These are phyloP conservation scores for Heliconius erato DNA, from an alignment of 2,888 invertebrate species.

Conservation along the genomic window DNA sequence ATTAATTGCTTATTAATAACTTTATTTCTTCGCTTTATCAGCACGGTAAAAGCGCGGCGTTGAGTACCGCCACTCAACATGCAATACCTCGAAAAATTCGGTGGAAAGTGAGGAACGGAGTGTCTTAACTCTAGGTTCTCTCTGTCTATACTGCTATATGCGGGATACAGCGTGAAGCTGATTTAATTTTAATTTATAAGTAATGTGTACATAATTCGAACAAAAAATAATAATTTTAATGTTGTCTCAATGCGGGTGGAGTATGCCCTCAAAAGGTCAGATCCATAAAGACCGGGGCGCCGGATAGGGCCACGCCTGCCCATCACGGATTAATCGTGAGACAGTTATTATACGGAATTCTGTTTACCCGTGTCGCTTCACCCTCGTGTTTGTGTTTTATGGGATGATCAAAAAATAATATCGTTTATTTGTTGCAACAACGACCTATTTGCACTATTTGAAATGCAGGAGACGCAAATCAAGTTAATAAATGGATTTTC, in stretches of 20 bases:
- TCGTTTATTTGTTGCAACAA: slow-evolving; percentile 50
- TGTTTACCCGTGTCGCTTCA: slow-evolving; percentile 47
- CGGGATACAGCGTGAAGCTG: not conserved
- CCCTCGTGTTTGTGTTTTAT: slow-evolving; percentile 57
- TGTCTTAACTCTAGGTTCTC: not conserved
- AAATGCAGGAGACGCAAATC: not conserved
- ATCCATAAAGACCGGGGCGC: slow-evolving; percentile 59
- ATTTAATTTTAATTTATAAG: too few species aligned
- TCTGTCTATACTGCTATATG: not conserved
- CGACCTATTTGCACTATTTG: not conserved
- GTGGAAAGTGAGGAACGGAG: not conserved
- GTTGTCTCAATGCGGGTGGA: slow-evolving; percentile 44
- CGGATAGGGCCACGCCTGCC: slow-evolving; percentile 51
- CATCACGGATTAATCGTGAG: slow-evolving; percentile 68
- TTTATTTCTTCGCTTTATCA: not conserved
- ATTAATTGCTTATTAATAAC: not conserved
- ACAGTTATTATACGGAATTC: slow-evolving; percentile 65
- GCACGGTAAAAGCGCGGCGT: not conserved
- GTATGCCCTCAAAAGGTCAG: slow-evolving; percentile 59
- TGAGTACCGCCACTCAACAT: too few species aligned
- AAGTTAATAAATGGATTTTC: too few species aligned
- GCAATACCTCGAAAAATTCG: not conserved
- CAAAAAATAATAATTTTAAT: slow-evolving; percentile 17
- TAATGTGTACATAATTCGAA: not conserved
- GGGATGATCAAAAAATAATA: slow-evolving; percentile 72